Evolutionary conservation across 2,888 invertebrate genomes (phyloP), one percentile per base, ranked within the genome.

Genomic region (Ochropacha duplaris): DNA sequence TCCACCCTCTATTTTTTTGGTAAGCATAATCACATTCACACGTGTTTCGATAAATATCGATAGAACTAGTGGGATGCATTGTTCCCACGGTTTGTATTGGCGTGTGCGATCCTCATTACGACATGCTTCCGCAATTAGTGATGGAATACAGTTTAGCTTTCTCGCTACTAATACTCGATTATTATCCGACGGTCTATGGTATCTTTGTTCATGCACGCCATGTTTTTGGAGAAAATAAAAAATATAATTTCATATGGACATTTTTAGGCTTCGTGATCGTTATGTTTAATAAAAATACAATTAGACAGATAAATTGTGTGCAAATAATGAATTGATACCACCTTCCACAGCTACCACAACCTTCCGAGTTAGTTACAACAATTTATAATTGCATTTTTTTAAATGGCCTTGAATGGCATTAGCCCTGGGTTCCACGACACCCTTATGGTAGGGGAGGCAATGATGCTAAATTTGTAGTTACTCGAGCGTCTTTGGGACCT

Each of bases 71-170:
- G 39, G 22, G 24, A 49, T 44, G 54, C 22, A 34, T 58, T 72
- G 68, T 81, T 81, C 80, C 76, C 81, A 81, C 78, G 79, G 62
- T 65, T 26, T 63, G 69, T 74, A 78, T 74, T 87, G 81, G 84
- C 90, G 88, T 90, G 88, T 88, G 87, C 86, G 73, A 76, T 83
- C 79, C 84, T 84, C 86, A 87, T 89, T 88, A 88, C 79, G 63
- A 73, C 76, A 78, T 66, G 83, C 86, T 88, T 90, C 89, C 89
- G 86, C 87, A 86, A 88, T 90, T 87, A 90, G 77, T 72, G 72
- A 81, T 78, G 78, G 78, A 78, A 76, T 81, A 78, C 76, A 76
- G 75, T 77, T 74, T 66, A 64, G 73, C 83, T 83, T 85, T 84
- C 82, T 77, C 74, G 69, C 69, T 69, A 59, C 62, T 61, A 54